Conservation (phyloP, 2,888 invertebrate genomes). For the Enchytraeus crypticus region DNA sequence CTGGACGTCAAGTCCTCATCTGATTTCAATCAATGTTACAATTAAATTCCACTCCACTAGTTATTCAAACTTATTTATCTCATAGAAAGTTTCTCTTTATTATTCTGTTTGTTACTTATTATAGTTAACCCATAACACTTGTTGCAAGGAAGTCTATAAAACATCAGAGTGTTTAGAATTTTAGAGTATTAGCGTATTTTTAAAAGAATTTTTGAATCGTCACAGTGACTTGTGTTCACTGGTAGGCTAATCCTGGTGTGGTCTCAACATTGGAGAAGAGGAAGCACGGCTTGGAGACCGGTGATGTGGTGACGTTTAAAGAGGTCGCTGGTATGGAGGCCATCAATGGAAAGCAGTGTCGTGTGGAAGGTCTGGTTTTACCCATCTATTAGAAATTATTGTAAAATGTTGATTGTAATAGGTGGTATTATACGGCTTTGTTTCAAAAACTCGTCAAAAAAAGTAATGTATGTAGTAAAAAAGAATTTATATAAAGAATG, state of each 20-base stretch:
- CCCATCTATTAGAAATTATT: background rate
- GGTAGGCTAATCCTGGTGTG: conserved; percentile 43
- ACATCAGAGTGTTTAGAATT: no score
- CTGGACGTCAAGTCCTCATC: no score
- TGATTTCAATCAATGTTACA: no score
- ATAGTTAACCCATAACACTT: no score
- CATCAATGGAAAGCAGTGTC: conserved; percentile 37
- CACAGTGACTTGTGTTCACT: no score
- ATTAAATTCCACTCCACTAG: no score
- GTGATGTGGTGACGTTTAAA: conserved; percentile 44
- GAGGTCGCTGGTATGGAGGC: conserved; percentile 44
- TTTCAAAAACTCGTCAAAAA: background rate
- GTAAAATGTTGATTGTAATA: background rate
- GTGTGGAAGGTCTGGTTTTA: conserved; percentile 36
- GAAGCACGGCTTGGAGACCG: conserved; percentile 43
- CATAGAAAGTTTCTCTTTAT: no score
- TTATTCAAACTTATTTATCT: no score
- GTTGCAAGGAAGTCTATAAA: no score
- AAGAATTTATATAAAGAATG: background rate
- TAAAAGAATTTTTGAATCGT: no score
- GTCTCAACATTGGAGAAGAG: conserved; percentile 41
- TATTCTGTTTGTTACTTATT: no score
- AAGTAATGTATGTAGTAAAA: background rate
- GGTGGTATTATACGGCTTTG: background rate
- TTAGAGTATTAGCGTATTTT: no score